Conservation (phyloP, 2,113 vertebrate species). For the Macaca mulatta region DNA sequence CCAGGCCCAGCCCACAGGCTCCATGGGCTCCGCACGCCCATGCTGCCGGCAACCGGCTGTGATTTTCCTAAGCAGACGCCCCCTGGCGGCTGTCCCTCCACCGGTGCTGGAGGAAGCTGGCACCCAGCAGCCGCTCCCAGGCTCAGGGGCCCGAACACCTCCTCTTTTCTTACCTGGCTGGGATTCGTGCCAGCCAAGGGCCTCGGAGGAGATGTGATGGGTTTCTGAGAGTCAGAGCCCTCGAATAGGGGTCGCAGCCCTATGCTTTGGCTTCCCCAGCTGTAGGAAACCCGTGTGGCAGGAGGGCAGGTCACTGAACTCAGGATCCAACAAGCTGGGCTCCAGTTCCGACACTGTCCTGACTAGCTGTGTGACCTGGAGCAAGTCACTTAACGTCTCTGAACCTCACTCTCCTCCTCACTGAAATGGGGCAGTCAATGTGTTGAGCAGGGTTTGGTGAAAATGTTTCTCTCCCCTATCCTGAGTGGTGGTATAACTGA, state of each 20-base stretch:
- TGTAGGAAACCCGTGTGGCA: not conserved
- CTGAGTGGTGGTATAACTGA: not conserved
- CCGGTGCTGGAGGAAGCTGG: not conserved
- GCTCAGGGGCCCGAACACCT: not conserved
- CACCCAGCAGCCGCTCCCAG: fast-evolving
- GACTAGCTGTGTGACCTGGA: not conserved
- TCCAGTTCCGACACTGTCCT: not conserved
- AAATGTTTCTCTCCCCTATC: not conserved
- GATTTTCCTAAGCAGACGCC: not conserved
- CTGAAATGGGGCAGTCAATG: not conserved
- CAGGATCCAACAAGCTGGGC: not conserved
- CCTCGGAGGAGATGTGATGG: not conserved
- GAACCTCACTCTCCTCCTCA: not conserved
- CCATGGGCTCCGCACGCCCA: too few relatives aligned
- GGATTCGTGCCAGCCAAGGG: too few relatives aligned
- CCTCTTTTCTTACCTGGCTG: not conserved
- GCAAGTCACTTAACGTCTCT: not conserved
- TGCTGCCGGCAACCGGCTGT: not conserved
- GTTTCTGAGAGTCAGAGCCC: not conserved
- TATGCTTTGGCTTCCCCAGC: not conserved
- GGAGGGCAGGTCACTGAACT: not conserved
- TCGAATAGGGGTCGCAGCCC: fast-evolving
- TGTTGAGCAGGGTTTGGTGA: not conserved
- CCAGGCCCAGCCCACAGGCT: not conserved
- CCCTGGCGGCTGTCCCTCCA: not conserved